A percentile compares a stretch with the other conserved stretches of the same genome.
These are phyloP conservation scores for Poeciliopsis turneri DNA, from an alignment of 2,797 vertebrate species.

Conservation along the genomic window DNA sequence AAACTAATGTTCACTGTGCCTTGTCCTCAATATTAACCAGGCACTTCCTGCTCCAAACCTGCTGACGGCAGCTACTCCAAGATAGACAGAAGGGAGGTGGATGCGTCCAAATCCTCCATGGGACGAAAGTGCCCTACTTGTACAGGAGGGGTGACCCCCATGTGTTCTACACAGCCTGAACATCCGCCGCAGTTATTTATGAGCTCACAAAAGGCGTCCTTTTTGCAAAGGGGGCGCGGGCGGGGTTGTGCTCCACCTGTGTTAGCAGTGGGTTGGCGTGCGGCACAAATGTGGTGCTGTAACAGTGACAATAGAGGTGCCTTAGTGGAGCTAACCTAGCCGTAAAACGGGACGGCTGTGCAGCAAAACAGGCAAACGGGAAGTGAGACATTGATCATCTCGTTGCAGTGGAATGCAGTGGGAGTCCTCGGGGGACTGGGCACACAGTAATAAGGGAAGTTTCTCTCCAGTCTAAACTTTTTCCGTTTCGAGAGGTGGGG, in stretches of 20 bases:
- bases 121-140: conserved; percentile 73
- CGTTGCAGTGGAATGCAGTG: neutral
- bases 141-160: conserved; percentile 74
- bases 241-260: conserved; percentile 65
- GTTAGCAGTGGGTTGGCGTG: conserved; percentile 57
- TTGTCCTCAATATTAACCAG: conserved; percentile 74
- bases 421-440: neutral
- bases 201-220: conserved; percentile 70
- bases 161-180: conserved; percentile 69
- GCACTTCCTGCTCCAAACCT: conserved; percentile 60
- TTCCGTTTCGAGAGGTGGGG: neutral
- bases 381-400: conserved; percentile 10
- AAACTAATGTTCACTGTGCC: conserved; percentile 61
- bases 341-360: conserved; percentile 29
- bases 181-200: conserved; percentile 78
- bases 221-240: conserved; percentile 33
- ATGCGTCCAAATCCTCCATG: conserved; percentile 69
- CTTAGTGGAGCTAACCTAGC: conserved; percentile 23
- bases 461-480: conserved; percentile 1
- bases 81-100: conserved; percentile 52
- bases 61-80: conserved; percentile 72
- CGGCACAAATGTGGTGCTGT: conserved; percentile 24
- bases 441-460: neutral
- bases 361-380: conserved; percentile 46
- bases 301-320: conserved; percentile 44